Evolutionary conservation across 30 jellyfish, hydroid and myxozoan species (phyloP).

Genomic region (Turritopsis dohrnii): DNA sequence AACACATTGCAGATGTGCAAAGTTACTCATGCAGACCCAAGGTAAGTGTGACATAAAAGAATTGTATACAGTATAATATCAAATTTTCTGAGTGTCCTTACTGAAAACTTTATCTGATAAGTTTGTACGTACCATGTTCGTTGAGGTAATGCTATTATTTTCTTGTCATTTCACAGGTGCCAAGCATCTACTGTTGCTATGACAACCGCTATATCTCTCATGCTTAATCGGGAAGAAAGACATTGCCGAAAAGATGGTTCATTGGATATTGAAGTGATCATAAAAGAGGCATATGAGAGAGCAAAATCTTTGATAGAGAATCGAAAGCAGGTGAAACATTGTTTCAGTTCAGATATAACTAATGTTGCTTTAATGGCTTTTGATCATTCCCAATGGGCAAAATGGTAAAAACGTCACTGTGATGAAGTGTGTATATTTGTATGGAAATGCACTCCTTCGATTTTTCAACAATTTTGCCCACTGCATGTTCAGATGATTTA

Average conservation of each 20-base stretch:
- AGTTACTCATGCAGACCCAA: constrained; percentile 71
- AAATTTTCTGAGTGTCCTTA: neutral
- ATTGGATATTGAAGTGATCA: constrained; percentile 33
- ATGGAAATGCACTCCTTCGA: too few species aligned
- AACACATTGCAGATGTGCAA: constrained; percentile 46
- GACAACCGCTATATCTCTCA: constrained; percentile 49
- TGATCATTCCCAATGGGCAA: too few species aligned
- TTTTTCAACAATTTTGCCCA: too few species aligned
- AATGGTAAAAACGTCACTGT: too few species aligned
- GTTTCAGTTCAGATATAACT: neutral
- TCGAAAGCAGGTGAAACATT: constrained; percentile 39
- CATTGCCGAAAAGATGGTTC: constrained; percentile 5
- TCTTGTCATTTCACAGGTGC: constrained; percentile 32
- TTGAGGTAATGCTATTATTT: too few species aligned
- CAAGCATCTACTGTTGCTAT: constrained; percentile 74
- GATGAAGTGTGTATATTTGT: too few species aligned
- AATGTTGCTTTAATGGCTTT: too few species aligned
- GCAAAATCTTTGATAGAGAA: constrained; percentile 37
- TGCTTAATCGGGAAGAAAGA: constrained; percentile 46
- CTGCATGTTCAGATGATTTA: too few species aligned
- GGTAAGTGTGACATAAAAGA: constrained; percentile 27
- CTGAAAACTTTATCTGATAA: neutral
- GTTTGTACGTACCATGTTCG: neutral
- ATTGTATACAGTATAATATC: neutral
- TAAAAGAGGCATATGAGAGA: constrained; percentile 21